Evolutionary conservation across 2,797 vertebrate species (phyloP).

Genomic region (Tragelaphus eurycerus): DNA sequence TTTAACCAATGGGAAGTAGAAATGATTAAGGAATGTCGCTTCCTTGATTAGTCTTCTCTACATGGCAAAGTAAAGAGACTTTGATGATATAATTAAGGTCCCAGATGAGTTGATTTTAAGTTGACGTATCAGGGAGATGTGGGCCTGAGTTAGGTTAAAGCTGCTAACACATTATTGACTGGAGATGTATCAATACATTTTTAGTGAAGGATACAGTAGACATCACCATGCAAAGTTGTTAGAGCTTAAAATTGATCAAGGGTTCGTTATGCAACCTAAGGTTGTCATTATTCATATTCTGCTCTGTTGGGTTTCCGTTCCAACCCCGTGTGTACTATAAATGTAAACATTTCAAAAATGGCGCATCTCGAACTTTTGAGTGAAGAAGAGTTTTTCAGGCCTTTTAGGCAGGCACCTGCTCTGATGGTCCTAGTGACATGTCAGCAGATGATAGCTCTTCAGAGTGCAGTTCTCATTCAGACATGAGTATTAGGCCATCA

Average conservation of each 20-base stretch:
- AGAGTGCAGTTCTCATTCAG: background rate
- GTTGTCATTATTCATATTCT: background rate
- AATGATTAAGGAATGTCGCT: background rate
- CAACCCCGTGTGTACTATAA: background rate
- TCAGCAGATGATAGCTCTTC: background rate
- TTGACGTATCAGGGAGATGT: background rate
- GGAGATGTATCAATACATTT: background rate
- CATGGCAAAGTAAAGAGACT: background rate
- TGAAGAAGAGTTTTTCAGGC: background rate
- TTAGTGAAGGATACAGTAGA: background rate
- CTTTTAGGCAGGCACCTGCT: background rate
- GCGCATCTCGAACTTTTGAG: background rate
- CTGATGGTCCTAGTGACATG: background rate
- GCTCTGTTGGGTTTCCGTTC: background rate
- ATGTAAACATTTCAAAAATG: background rate
- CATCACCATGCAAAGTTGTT: background rate
- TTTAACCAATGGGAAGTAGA: background rate
- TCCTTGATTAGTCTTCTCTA: background rate
- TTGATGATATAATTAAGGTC: background rate
- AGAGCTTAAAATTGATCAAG: background rate
- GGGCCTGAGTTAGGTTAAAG: background rate
- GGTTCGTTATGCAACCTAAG: background rate
- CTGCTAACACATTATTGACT: background rate
- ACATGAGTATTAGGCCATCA: background rate
- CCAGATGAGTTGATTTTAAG: background rate